phyloP scores from a whole-genome alignment of 2,113 vertebrate species.

The Catagonus wagneri region DNA sequence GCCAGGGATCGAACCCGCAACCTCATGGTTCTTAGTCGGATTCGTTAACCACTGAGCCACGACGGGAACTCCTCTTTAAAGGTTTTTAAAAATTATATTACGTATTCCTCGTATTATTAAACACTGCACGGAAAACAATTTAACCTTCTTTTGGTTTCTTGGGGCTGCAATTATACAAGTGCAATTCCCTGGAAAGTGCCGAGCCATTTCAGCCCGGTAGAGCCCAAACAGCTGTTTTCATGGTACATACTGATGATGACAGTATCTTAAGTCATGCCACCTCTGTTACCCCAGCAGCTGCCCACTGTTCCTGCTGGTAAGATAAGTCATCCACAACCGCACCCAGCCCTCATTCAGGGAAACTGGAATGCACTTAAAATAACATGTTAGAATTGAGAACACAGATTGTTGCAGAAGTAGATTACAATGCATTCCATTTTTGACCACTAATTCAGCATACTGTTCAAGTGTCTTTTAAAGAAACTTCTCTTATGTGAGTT shows the following conservation, averaged over 20 bases:
- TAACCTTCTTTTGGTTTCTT: background rate
- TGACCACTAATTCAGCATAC: conserved; percentile 16
- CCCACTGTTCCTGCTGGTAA: background rate
- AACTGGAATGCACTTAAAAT: conserved; percentile 18
- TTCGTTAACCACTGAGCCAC: too few relatives aligned
- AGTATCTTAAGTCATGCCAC: background rate
- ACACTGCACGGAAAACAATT: background rate
- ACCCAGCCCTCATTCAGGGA: background rate
- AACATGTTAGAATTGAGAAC: background rate
- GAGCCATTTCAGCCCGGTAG: background rate
- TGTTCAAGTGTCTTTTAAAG: background rate
- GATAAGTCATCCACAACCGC: background rate
- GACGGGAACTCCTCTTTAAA: too few relatives aligned
- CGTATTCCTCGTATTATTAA: background rate
- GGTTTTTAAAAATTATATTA: background rate
- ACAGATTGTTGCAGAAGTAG: conserved; percentile 32
- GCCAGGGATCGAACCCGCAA: too few relatives aligned
- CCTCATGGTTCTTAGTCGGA: too few relatives aligned
- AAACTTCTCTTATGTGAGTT: background rate
- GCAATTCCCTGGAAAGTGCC: background rate
- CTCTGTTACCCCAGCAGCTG: background rate
- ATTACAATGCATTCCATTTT: background rate
- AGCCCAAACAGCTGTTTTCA: background rate
- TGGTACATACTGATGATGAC: fast-evolving
- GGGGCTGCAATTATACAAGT: background rate